Percentiles rank a stretch among this genome's conserved stretches.
Evolutionary conservation across 2,888 invertebrate species (phyloP).

Genomic region (Aricia artaxerxes): DNA sequence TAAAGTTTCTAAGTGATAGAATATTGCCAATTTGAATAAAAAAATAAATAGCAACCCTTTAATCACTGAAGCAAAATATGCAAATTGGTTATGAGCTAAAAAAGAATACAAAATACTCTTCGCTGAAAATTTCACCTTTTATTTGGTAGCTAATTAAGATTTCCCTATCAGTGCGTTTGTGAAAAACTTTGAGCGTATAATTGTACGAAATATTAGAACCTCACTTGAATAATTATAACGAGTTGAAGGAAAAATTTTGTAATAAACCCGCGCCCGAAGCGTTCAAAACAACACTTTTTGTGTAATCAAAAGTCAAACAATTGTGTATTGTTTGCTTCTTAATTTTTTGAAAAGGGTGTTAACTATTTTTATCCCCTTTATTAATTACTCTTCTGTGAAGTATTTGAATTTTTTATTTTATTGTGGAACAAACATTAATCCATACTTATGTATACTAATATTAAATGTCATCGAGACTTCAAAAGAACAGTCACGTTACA

Average conservation of each 20-base stretch:
- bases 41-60: conserved; percentile 36
- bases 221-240: conserved; percentile 26
- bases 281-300: background rate
- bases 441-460: no score
- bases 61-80: conserved; percentile 52
- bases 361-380: background rate
- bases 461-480: no score
- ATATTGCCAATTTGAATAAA: no score
- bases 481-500: no score
- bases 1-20: conserved; percentile 33
- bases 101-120: conserved; percentile 53
- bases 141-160: conserved; percentile 67
- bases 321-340: conserved; percentile 16
- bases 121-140: conserved; percentile 52
- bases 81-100: conserved; percentile 60
- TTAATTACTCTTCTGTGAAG: background rate
- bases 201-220: conserved; percentile 31
- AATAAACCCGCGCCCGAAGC: conserved; percentile 21
- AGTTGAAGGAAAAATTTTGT: conserved; percentile 19
- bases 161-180: conserved; percentile 43
- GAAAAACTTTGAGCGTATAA: conserved; percentile 24
- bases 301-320: conserved; percentile 28
- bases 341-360: conserved; percentile 4
- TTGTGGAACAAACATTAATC: no score
- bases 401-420: background rate